These are phyloP conservation scores for Sisyra terminalis DNA, from an alignment of 2,888 invertebrate genomes.

Conservation along the genomic window DNA sequence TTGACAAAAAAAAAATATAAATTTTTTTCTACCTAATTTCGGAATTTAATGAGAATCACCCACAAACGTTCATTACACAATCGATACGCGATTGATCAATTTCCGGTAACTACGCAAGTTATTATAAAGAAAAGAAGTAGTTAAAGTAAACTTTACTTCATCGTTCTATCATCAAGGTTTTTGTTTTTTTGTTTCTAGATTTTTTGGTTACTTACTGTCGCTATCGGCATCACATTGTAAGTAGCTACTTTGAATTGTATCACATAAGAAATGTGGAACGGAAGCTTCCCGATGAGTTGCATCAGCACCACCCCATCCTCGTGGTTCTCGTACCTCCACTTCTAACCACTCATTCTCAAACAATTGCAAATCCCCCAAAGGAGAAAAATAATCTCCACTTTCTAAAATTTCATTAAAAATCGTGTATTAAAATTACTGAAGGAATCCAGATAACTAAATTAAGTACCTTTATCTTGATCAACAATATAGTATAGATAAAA, in stretches of 20 bases:
- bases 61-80: no score
- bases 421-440: slow-evolving; percentile 10
- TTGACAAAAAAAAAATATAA: no score
- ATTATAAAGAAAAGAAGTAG: no score
- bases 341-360: slow-evolving; percentile 90
- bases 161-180: no score
- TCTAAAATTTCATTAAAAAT: slow-evolving; percentile 20
- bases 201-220: slow-evolving; percentile 25
- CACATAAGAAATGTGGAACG: slow-evolving; percentile 41
- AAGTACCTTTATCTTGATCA: slow-evolving; percentile 41
- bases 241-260: slow-evolving; percentile 38
- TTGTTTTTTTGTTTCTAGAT: no score
- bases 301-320: slow-evolving; percentile 25
- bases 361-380: slow-evolving; percentile 56
- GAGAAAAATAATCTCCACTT: slow-evolving; percentile 42
- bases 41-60: no score
- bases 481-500: slow-evolving; percentile 85
- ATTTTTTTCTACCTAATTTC: no score
- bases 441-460: slow-evolving; percentile 16
- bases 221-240: slow-evolving; percentile 35
- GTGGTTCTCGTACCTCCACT: slow-evolving; percentile 54
- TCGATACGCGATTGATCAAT: no score
- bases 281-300: slow-evolving; percentile 26
- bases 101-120: no score
- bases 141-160: no score